These are phyloP conservation scores for Campaea margaritaria DNA, from an alignment of 2,888 invertebrate species.

Conservation along the genomic window DNA sequence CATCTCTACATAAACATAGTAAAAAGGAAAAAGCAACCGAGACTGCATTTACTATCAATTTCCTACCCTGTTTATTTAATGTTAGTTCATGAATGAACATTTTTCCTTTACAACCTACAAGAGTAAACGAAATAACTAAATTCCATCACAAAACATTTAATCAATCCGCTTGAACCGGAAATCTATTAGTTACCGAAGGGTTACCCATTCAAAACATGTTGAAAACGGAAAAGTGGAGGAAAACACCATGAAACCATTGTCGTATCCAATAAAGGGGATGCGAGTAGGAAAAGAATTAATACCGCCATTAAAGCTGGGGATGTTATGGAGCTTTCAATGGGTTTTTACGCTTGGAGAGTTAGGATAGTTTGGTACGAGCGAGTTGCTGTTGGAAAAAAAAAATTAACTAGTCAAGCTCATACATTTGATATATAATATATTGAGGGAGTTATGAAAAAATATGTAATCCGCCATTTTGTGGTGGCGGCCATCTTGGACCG, in stretches of 20 bases:
- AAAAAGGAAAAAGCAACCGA: too few species aligned
- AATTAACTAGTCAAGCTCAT: too few species aligned
- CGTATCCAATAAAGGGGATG: slow-evolving; percentile 46
- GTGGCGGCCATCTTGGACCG: too few species aligned
- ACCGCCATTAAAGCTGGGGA: slow-evolving; percentile 55
- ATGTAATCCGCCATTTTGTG: too few species aligned
- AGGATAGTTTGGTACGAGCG: slow-evolving; percentile 29
- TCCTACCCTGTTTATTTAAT: too few species aligned
- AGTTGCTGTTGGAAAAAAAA: slow-evolving; percentile 23
- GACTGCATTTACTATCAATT: too few species aligned
- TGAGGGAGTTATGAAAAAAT: too few species aligned
- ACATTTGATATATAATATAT: too few species aligned
- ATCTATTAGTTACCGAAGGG: slow-evolving; percentile 10
- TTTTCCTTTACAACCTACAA: background rate
- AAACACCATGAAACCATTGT: slow-evolving; percentile 50
- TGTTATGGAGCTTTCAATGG: slow-evolving; percentile 51
- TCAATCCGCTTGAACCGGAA: slow-evolving; percentile 7
- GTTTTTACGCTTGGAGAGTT: slow-evolving; percentile 48
- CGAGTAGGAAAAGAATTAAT: slow-evolving; percentile 55
- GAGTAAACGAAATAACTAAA: slow-evolving; percentile 2
- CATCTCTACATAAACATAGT: too few species aligned
- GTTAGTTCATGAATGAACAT: too few species aligned
- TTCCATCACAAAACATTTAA: slow-evolving; percentile 6
- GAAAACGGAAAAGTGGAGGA: slow-evolving; percentile 31
- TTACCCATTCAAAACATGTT: slow-evolving; percentile 25